Base-by-base conservation (phyloP, 1,140 invertebrate species). In the Neodiprion fabricii region DNA sequence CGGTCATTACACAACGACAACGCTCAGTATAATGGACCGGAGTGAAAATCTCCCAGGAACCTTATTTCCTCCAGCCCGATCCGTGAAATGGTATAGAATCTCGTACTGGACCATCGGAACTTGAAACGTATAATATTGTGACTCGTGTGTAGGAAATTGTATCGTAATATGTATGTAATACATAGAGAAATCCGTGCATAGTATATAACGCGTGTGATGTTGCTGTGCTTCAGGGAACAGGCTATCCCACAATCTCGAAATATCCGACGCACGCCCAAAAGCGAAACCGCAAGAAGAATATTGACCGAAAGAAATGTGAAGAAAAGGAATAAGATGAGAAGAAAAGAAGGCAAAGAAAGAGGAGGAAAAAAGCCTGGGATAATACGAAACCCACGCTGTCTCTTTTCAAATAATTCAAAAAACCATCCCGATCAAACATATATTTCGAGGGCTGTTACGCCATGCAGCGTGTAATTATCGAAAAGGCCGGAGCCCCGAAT, bases 401-500 rank as follows among this genome's bases (percentile, higher is more conserved):
- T 88, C 87, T 88, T 88, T 88, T 88, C 87, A 87, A 88, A 88
- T 88, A 88, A 88, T 88, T 88, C 85, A 88, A 87, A 88, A 61
- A 61, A 87, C 87, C 84, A 82, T 83, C 83, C 85, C 86, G 86
- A 88, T 88, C 85, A 86, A 88, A 88, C 85, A 88, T 88, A 87
- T 87, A 88, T 88, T 87, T 85, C 85, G 86, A 83, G 81, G 82
- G 72, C 83, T 79, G 81, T 78, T 83, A 84, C 82, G 82, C 82
- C 82, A 80, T 81, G 82, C 81, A 88, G 82, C 86, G 83, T 88
- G 86, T 88, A 88, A 88, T 88, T 88, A 88, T 88, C 86, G 85
- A 85, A 82, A 82, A 80, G 83, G 83, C 85, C 79, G 78, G 79
- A 81, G 28, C 80, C 81, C 84, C 83, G 85, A 85, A 85, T 85